Base-by-base conservation (phyloP, 23 tunicate genomes). In the Aplidium turbinatum region DNA sequence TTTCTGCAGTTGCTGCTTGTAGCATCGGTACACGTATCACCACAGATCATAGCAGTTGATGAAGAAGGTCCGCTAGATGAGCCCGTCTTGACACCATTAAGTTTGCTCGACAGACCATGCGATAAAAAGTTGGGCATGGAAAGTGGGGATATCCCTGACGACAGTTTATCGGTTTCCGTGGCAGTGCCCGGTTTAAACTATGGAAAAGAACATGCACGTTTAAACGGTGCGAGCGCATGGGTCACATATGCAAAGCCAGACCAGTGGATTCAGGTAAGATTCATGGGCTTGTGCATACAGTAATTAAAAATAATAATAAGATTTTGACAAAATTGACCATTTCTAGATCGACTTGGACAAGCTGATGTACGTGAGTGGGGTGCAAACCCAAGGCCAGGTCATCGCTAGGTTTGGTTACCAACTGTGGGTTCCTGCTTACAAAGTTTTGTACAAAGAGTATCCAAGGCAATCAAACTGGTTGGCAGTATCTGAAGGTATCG, bases 131-230 rank as follows among this genome's bases (percentile, higher is more conserved):
- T 82, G 53, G 87, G 87, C 9, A 42, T 82, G 71, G 73, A 72
- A 48, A 82, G 79, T 40, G 87, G 87, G 54, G 78, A 82, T 27
- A 72, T 82, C 2, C 58, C 73, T 0, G 79, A 82, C 48, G 79
- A 72, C 46, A 38, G 45, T 1, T 48, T 82, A 1, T 1, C 64
- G 2, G 79, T 82, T 24, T 82, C 87, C 1, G 4, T 73, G 1
- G 57, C 63, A 1, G 20, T 63, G 3, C 26, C 33, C 22, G 68
- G 36, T 1, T 1, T 4, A 11, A 34, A 4, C 6, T 63, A 72
- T 38, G 87, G 87, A 19, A 82, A 82, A 33, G 87, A 82, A 65
- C 23, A 82, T 18, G 87, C 87, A 22, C 77, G 87, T 21, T 63
- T 82, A 28, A 82, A 82, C 29, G 72, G 87, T 25, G 73, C 61